A percentile compares a stretch with the other conserved stretches of the same genome.
Evolutionary conservation across 2,113 vertebrate species (phyloP).

Genomic region (Lepisosteus oculatus): DNA sequence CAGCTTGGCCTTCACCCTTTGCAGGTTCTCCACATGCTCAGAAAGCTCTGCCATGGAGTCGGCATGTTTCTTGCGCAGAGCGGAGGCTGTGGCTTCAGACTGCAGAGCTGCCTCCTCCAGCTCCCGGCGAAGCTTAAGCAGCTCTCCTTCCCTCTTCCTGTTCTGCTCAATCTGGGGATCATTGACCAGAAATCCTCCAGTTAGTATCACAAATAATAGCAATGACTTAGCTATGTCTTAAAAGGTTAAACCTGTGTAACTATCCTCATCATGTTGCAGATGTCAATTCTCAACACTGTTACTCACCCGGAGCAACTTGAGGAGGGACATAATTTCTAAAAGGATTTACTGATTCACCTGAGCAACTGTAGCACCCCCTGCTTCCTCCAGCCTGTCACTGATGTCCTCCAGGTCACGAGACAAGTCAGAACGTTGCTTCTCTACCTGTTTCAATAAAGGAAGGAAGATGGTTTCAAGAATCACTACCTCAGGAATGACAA

Average conservation of each 20-base stretch:
- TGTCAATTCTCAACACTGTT: too few species aligned
- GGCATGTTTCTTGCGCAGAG: slow-evolving; percentile 49
- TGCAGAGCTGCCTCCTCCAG: slow-evolving; percentile 60
- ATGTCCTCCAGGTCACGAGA: slow-evolving; percentile 64
- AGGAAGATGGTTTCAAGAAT: background rate
- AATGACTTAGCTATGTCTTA: too few species aligned
- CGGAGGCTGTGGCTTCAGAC: slow-evolving; percentile 45
- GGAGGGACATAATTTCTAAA: too few species aligned
- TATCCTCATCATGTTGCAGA: too few species aligned
- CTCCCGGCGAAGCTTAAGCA: slow-evolving; percentile 58
- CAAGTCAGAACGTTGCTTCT: slow-evolving; percentile 68
- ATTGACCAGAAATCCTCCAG: too few species aligned
- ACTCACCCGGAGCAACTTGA: too few species aligned
- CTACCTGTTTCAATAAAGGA: slow-evolving; percentile 45
- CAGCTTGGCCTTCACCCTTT: slow-evolving; percentile 57
- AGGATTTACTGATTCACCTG: slow-evolving; percentile 38
- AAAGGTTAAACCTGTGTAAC: too few species aligned
- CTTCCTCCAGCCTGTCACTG: slow-evolving; percentile 60
- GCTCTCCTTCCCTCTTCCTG: slow-evolving; percentile 53
- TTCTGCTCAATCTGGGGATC: slow-evolving; percentile 58
- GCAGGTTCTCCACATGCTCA: slow-evolving; percentile 62
- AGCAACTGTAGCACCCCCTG: slow-evolving; percentile 53
- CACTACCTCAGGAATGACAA: background rate
- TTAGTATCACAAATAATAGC: too few species aligned
- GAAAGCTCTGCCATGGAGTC: slow-evolving; percentile 51